phyloP scores from a whole-genome alignment of 64 coral and sea anemone genomes.

The Montipora foliosa region DNA sequence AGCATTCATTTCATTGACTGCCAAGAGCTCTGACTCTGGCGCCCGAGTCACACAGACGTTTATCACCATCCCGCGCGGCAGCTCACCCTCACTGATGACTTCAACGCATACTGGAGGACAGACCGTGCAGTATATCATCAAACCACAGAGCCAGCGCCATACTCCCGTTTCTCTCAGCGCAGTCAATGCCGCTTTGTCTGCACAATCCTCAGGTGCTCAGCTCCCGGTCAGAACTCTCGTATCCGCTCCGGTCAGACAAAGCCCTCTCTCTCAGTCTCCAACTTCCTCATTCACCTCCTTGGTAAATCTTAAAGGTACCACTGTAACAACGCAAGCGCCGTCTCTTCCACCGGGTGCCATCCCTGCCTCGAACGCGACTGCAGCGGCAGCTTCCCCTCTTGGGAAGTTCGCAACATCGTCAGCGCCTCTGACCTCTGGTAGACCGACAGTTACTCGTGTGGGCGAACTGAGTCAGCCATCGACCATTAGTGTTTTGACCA shows the following conservation, averaged over 20 bases:
- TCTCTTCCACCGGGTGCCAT: slow-evolving; percentile 3
- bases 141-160: slow-evolving; percentile 87
- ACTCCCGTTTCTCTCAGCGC: slow-evolving; percentile 51
- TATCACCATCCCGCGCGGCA: slow-evolving; percentile 71
- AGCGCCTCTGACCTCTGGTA: slow-evolving; percentile 5
- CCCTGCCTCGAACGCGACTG: background rate
- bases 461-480: slow-evolving; percentile 14
- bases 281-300: slow-evolving; percentile 69
- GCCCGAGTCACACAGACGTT: slow-evolving; percentile 69
- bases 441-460: slow-evolving; percentile 26
- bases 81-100: slow-evolving; percentile 71
- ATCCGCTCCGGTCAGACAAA: slow-evolving; percentile 53
- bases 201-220: background rate
- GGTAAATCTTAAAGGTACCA: slow-evolving; percentile 54
- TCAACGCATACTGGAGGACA: slow-evolving; percentile 41
- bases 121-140: slow-evolving; percentile 88
- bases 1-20: slow-evolving; percentile 81
- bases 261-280: slow-evolving; percentile 38
- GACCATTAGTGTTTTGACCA: slow-evolving; percentile 38
- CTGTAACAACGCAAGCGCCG: slow-evolving; percentile 26
- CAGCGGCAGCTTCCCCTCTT: background rate
- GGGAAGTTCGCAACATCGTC: slow-evolving; percentile 29
- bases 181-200: slow-evolving; percentile 33
- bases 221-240: slow-evolving; percentile 1
- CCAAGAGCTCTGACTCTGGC: slow-evolving; percentile 53